A percentile compares a stretch with the other conserved stretches of the same genome.
phyloP scores from a whole-genome alignment of 2,113 vertebrate species.

The Proterorhinus semilunaris region DNA sequence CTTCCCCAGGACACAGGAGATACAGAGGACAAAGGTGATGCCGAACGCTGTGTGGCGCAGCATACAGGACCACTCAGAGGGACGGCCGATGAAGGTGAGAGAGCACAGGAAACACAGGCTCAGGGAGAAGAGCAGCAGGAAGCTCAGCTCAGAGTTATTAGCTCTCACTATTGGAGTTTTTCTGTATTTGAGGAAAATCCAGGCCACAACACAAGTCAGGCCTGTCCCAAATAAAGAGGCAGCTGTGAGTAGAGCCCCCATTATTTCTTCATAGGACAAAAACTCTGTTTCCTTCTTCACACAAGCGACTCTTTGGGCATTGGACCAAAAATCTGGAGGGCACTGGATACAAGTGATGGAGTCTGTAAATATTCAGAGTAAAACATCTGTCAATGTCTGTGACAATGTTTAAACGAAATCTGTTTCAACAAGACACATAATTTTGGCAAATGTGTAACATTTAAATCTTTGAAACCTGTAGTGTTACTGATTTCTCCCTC shows the following conservation, averaged over 20 bases:
- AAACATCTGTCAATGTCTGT: too few relatives aligned
- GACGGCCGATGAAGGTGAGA: constrained; percentile 67
- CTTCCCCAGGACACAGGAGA: constrained; percentile 65
- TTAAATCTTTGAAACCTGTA: constrained; percentile 41
- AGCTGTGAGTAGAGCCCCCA: constrained; percentile 63
- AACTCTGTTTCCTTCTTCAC: constrained; percentile 65
- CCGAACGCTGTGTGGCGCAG: constrained; percentile 68
- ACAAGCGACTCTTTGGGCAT: constrained; percentile 58
- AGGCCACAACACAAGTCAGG: constrained; percentile 47
- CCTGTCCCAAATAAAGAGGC: constrained; percentile 60
- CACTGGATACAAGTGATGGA: constrained; percentile 64
- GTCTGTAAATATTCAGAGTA: constrained; percentile 44
- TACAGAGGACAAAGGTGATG: constrained; percentile 68
- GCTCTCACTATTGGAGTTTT: constrained; percentile 65
- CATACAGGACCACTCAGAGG: constrained; percentile 71
- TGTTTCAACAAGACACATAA: too few relatives aligned
- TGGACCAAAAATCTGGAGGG: constrained; percentile 69
- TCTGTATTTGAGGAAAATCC: constrained; percentile 68
- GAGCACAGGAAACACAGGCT: constrained; percentile 71
- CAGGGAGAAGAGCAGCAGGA: constrained; percentile 70
- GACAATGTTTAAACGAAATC: too few relatives aligned
- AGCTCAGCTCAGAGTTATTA: constrained; percentile 69
- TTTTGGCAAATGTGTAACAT: too few relatives aligned
- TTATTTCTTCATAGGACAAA: constrained; percentile 63
- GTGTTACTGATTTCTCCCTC: constrained; percentile 72